Base-by-base conservation (phyloP, 2,797 vertebrate species). In the Onychomys leucogaster region DNA sequence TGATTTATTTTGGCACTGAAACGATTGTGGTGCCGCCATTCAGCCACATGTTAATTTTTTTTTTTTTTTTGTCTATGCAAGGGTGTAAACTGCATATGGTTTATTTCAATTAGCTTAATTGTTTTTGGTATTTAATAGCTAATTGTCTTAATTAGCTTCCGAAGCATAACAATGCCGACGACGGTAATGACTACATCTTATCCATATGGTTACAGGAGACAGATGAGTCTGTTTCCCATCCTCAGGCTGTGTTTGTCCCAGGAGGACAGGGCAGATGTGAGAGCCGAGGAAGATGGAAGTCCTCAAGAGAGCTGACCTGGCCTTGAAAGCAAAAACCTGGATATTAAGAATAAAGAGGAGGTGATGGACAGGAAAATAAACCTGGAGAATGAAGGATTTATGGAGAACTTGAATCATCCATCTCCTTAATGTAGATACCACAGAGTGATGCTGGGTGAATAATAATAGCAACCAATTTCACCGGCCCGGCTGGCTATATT, bases 191-290 rank as follows among this genome's bases (percentile, higher is more conserved):
- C 82, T 96, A 43, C 97, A 80, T 97, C 94, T 97, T 97, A 92
- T 96, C 98, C 97, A 75, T 97, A 98, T 97, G 98, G 97, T 97
- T 98, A 97, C 97, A 92, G 94, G 97, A 97, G 98, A 98, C n/a
- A 29, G 89, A 98, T 96, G 97, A 96, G 59, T 96, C 89, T 25
- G 90, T 96, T 94, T 95, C 89, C 90, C 59, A 27, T 90, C 92
- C 94, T 46, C 46, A 12, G 96, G 89, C 95, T 90, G 69, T 34
- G 94, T 1, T 23, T 55, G 93, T 95, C 83, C 57, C 61, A 9
- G 83, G 92, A 95, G 95, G 88, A 95, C 29, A 14, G 1, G 90
- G 52, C 81, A 96, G 95, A 94, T 75, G 88, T 0, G 17, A 19
- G 88, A 52, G 69, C 81, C 59, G 61, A 34, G 85, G 88, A 95